Base-by-base conservation (phyloP, 1,140 invertebrate genomes). In the Ephestia elutella region DNA sequence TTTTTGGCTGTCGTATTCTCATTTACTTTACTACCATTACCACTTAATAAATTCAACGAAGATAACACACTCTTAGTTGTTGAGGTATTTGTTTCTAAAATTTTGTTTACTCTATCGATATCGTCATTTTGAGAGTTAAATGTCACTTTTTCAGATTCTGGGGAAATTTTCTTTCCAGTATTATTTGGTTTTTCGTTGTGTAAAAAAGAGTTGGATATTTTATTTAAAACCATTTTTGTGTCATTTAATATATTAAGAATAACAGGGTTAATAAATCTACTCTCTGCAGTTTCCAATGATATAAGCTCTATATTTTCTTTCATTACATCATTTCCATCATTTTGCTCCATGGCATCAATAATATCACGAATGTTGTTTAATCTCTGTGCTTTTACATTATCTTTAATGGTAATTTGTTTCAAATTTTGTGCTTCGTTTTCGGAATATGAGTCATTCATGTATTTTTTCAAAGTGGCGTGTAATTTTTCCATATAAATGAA, bases 291-390 rank as follows among this genome's bases (percentile, higher is more conserved):
- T 44, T 44, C 38, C 38, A 44, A 44, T n/a, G 38, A 44, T 15
- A 13, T 44, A 17, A 44, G 15, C 15, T 44, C 13, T 8, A 44
- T 15, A 15, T 44, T 15, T 44, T 44, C n/a, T 15, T 44, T 5
- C 38, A 15, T 44, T 44, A 10, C 15, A 44, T 15, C 15, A 44
- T 44, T 44, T 15, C 7, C 13, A 44, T 76, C 62, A 28, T 73
- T 62, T 15, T 57, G 57, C 68, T 84, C 73, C 60, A 85, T 65
- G 30, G 64, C 71, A 53, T 83, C 57, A 51, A 87, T 87, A 57
- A 87, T 81, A 66, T 87, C 85, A 38, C 71, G 80, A 66, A 87
- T 87, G 57, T 86, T 87, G 65, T 87, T 86, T 1, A 82, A 62
- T 68, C 66, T 78, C 21, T 3, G 38, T 38, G 8, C 5, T 5